phyloP scores from a whole-genome alignment of 2,113 vertebrate genomes.

The Leptobrachium leishanense region DNA sequence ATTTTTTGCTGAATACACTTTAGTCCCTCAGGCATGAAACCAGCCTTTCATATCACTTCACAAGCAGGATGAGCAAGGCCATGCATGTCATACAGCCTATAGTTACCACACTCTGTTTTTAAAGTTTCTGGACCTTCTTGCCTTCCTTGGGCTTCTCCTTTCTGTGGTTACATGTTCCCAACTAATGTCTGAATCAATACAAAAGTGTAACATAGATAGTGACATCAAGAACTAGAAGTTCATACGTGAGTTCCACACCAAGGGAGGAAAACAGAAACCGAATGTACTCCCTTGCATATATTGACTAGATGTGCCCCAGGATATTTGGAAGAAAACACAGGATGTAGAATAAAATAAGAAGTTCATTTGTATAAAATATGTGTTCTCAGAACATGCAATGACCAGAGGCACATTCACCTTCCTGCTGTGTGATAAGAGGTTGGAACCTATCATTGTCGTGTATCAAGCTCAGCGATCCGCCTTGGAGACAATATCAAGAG shows the following conservation, averaged over 20 bases:
- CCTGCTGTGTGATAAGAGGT: conserved; percentile 25
- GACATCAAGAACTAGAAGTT: conserved; percentile 24
- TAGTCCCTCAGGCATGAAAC: conserved; percentile 16
- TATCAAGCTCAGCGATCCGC: conserved; percentile 22
- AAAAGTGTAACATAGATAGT: neutral
- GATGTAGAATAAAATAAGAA: conserved; percentile 5
- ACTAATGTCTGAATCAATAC: conserved; percentile 10
- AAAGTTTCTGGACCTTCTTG: neutral
- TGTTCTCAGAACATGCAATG: conserved; percentile 15
- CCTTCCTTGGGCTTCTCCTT: conserved; percentile 20
- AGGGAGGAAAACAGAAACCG: conserved; percentile 3
- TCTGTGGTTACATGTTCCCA: conserved; percentile 16
- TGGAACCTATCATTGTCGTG: conserved; percentile 10
- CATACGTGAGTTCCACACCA: neutral
- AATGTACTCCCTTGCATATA: conserved; percentile 4
- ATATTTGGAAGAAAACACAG: neutral
- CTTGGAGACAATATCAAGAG: conserved; percentile 18
- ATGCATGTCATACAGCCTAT: conserved; percentile 5
- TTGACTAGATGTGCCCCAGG: conserved; percentile 19
- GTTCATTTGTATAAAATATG: conserved; percentile 25
- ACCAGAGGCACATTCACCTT: conserved; percentile 20
- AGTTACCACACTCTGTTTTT: neutral
- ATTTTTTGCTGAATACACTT: neutral
- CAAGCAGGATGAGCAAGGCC: conserved; percentile 5
- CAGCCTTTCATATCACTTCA: conserved; percentile 2